Evolutionary conservation across 2,797 vertebrate species (phyloP).

Genomic region (Sebastes ruberrimus): DNA sequence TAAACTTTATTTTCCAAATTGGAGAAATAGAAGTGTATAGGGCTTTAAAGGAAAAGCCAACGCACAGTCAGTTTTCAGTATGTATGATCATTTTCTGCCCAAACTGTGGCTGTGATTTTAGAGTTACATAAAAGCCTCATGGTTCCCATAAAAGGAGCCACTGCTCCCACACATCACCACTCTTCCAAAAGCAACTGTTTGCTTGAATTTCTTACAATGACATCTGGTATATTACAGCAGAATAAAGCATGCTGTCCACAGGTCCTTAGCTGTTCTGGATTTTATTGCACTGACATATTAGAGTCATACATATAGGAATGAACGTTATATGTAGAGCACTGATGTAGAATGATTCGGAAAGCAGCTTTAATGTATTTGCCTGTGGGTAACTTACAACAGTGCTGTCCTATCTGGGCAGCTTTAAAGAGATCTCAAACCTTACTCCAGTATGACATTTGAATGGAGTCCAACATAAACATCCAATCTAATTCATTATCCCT

Average conservation of each 20-base stretch:
- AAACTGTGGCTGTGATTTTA: not conserved
- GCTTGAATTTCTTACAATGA: not conserved
- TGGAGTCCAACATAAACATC: not conserved
- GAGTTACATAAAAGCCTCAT: slow-evolving; percentile 9
- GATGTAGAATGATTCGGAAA: not conserved
- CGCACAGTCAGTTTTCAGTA: not conserved
- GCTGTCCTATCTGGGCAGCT: slow-evolving; percentile 13
- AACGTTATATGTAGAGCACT: not conserved
- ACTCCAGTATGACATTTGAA: not conserved
- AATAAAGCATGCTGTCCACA: not conserved
- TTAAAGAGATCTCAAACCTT: slow-evolving; percentile 54
- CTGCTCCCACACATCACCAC: not conserved
- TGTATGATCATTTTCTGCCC: not conserved
- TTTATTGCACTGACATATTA: not conserved
- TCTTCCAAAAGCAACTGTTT: not conserved
- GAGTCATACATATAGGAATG: not conserved
- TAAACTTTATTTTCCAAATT: not conserved
- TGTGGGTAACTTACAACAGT: not conserved
- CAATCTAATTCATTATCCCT: slow-evolving; percentile 46
- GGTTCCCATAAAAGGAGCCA: not conserved
- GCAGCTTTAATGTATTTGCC: not conserved
- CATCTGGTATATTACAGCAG: not conserved
- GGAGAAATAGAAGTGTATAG: not conserved
- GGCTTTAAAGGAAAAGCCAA: not conserved
- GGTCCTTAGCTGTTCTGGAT: not conserved